These are phyloP conservation scores for Natrix natrix DNA, from an alignment of 2,797 vertebrate genomes.

Conservation along the genomic window DNA sequence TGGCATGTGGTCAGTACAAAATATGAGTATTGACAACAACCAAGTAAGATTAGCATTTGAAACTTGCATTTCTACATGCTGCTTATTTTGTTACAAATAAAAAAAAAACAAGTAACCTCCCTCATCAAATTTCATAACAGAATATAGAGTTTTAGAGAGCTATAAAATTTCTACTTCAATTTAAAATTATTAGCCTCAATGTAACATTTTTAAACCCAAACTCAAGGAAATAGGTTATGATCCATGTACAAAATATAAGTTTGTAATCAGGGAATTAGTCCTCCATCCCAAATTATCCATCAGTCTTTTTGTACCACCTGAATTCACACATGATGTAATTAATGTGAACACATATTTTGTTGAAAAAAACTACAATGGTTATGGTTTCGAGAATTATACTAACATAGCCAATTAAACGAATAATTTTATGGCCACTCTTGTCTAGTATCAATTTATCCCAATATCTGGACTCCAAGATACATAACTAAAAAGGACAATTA, in stretches of 20 bases:
- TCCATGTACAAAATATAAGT: background rate
- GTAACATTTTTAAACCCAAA: background rate
- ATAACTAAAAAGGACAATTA: background rate
- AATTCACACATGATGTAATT: background rate
- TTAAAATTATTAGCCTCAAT: slow-evolving; percentile 2
- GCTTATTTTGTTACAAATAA: background rate
- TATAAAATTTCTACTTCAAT: background rate
- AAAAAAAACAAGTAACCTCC: background rate
- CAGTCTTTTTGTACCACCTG: background rate
- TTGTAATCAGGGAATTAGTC: background rate
- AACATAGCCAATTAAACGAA: background rate
- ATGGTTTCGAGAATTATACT: background rate
- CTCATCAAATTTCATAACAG: background rate
- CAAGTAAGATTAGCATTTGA: background rate
- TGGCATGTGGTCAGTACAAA: background rate
- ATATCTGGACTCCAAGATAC: background rate
- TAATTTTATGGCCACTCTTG: background rate
- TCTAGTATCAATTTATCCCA: background rate
- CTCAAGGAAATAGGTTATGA: background rate
- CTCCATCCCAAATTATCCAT: background rate
- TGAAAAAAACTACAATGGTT: background rate
- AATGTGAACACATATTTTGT: background rate
- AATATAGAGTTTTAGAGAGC: background rate
- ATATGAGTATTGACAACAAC: background rate
- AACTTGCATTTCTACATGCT: background rate